Evolutionary conservation across 2,888 invertebrate genomes (phyloP), one percentile per base, ranked within the genome.

Genomic region (Cremastobaeus sp.): DNA sequence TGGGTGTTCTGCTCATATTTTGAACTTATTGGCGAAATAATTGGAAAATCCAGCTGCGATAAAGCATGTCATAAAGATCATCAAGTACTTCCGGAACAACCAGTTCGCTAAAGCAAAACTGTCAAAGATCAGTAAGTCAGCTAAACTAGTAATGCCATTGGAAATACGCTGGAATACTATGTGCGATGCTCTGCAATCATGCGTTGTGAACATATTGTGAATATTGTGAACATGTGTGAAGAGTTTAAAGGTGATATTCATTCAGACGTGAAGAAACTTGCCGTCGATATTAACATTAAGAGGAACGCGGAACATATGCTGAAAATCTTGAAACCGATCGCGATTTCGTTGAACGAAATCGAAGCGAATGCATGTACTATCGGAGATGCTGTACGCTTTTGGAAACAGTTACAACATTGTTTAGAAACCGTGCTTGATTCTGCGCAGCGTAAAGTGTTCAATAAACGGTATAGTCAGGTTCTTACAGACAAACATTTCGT

Each of bases 1-100:
- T 20, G 50, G 48, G 30, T 48, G 48, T 48, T 30, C 48, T 8
- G 48, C 48, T 17, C 48, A 32, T 32, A 48, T 48, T 14, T 17
- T 48, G 3, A 48, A 32, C 32, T 48, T 48, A 48, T 3, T 48
- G 32, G 48, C 48, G 20, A 48, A 32, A 48, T 15, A 48, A 30
- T 48, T 30, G 11, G 17, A 30, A 15, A 48, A 32, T 17, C 30
- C 48, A 15, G 30, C 15, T 17, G 32, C 32, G 15, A 48, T 17
- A 9, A 48, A 48, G 18, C 18, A 48, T n/a, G 32, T 17, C 8
- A 17, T 32, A 32, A 48, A 48, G 18, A 32, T 32, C 12, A 18
- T 41, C 1, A 41, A 54, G 37, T 41, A 28, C 12, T 17, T 17
- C 35, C 25, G 25, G 25, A 25, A 25, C 25, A 25, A 25, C 25